Evolutionary conservation across 1,140 invertebrate species (phyloP).

Genomic region (Lerema accius): DNA sequence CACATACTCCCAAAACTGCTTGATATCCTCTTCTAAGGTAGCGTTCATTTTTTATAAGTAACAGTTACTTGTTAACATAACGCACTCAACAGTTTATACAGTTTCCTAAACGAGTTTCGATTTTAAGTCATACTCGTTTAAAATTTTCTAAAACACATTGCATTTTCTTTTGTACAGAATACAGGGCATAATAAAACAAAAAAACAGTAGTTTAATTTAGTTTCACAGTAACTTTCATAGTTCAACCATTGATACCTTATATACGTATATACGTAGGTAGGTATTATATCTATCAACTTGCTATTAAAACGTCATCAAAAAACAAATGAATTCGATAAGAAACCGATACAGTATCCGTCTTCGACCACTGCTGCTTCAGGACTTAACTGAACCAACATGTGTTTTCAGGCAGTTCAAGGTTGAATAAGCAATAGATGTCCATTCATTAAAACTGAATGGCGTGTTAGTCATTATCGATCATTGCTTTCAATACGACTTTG

Average conservation of each 20-base stretch:
- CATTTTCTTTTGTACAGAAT: too few species aligned
- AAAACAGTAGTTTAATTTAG: too few species aligned
- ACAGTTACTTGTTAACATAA: background rate
- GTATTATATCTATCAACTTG: too few species aligned
- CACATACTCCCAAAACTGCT: conserved; percentile 73
- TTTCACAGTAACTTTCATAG: too few species aligned
- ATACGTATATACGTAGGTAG: too few species aligned
- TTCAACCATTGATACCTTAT: too few species aligned
- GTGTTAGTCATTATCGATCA: conserved; percentile 23
- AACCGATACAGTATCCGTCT: conserved; percentile 15
- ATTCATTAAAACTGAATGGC: conserved; percentile 32
- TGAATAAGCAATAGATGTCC: conserved; percentile 50
- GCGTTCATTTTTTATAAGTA: conserved; percentile 47
- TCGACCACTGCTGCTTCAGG: conserved; percentile 30
- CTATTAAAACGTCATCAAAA: too few species aligned
- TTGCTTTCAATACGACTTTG: conserved; percentile 13
- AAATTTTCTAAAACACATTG: too few species aligned
- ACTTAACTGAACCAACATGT: conserved; percentile 28
- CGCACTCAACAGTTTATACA: too few species aligned
- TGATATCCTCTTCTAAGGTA: conserved; percentile 66
- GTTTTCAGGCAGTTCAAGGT: conserved; percentile 44
- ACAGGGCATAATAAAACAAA: too few species aligned
- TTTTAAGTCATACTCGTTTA: too few species aligned
- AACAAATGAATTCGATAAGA: conserved; percentile 1
- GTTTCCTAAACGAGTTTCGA: too few species aligned